Conservation (phyloP, 2,113 vertebrate genomes). For the Trogon surrucura region DNA sequence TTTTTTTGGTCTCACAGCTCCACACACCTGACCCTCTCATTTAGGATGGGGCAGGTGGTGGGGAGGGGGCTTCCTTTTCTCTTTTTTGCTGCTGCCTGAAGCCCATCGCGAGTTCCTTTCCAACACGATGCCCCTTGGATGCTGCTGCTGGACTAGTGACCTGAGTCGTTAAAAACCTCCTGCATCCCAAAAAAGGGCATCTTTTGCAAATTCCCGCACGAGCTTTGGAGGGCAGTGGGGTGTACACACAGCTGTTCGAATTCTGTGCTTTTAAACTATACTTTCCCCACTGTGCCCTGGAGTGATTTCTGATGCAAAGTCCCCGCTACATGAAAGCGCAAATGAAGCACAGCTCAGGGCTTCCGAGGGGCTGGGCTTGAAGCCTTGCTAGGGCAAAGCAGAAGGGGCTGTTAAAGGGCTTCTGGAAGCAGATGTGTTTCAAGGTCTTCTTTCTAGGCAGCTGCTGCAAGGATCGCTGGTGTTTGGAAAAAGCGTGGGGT, state of each 20-base stretch:
- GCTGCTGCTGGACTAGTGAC: neutral
- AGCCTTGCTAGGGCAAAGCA: neutral
- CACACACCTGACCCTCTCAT: rapidly evolving
- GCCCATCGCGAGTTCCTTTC: neutral
- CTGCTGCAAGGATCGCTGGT: neutral
- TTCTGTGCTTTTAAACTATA: neutral
- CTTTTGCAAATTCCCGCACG: too few relatives aligned
- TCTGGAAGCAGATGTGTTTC: neutral
- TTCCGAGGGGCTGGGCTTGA: neutral
- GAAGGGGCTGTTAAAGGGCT: neutral
- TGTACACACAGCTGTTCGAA: neutral
- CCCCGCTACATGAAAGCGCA: neutral
- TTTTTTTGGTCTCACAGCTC: neutral
- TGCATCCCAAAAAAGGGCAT: neutral
- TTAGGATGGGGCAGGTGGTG: rapidly evolving
- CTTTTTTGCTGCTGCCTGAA: neutral
- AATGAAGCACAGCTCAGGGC: neutral
- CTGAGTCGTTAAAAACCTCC: neutral
- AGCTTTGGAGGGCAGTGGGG: neutral
- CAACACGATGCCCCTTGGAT: rapidly evolving
- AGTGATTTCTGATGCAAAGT: neutral
- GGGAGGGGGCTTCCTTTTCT: neutral
- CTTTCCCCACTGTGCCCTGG: neutral
- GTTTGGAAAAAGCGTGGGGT: neutral
- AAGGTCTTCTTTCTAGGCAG: neutral